These are phyloP conservation scores for Hesperophylax magnus DNA, from an alignment of 1,140 invertebrate species.

Conservation along the genomic window DNA sequence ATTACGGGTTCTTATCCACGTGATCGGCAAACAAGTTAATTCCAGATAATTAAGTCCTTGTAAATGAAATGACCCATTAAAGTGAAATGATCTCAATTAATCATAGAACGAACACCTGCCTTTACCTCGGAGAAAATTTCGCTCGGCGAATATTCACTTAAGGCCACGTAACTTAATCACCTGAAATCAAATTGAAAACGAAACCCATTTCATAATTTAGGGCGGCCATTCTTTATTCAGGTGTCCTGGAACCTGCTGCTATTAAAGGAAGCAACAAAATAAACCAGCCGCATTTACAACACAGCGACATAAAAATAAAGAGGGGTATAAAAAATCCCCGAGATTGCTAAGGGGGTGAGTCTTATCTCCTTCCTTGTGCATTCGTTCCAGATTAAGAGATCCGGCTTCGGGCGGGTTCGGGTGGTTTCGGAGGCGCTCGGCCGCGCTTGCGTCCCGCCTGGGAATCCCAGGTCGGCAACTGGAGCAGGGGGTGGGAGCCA, in stretches of 20 bases:
- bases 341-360: constrained; percentile 30
- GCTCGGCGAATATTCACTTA: neutral
- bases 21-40: no score
- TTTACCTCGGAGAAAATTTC: neutral
- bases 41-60: no score
- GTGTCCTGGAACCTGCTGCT: neutral
- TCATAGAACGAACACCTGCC: neutral
- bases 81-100: no score
- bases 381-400: constrained; percentile 50
- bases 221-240: constrained; percentile 9
- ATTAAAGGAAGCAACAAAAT: constrained; percentile 34
- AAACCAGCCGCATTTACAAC: constrained; percentile 38
- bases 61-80: no score
- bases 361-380: constrained; percentile 45
- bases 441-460: constrained; percentile 19
- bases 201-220: constrained; percentile 18
- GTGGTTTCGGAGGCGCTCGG: constrained; percentile 8
- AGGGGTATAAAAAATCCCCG: constrained; percentile 28
- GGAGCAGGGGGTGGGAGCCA: constrained; percentile 14
- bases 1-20: no score
- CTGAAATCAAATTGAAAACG: constrained; percentile 20
- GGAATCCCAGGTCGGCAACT: constrained; percentile 36
- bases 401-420: constrained; percentile 28
- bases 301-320: constrained; percentile 41
- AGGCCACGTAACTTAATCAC: neutral